Evolutionary conservation across 2,888 invertebrate genomes (phyloP), one percentile per base, ranked within the genome.

Genomic region (Lysandra bellargus): DNA sequence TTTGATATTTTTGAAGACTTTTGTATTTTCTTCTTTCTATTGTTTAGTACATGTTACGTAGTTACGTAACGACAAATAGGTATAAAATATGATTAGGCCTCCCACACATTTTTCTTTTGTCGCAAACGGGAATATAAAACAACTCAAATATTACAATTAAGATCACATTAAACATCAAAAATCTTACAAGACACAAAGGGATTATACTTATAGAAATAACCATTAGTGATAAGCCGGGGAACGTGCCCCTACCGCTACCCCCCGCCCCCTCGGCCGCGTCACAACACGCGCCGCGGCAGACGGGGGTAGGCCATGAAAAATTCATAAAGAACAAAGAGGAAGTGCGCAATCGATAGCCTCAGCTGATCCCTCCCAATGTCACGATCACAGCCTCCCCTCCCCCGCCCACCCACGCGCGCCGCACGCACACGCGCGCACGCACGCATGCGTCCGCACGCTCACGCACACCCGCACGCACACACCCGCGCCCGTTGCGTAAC

Each of bases 351-450:
- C 93, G 94, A 93, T 93, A 90, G 84, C 84, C 81, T 91, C 93
- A 93, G 93, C 93, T 93, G 94, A 91, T 94, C 81, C 89, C 89
- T 87, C 90, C 92, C 93, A 93, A 94, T 94, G 94, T 94, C 94
- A 94, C 88, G 93, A 91, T 86, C 92, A 86, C 86, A 82, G 79
- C 79, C 79, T 73, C 73, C 78, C 81, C 57, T 80, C 80, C 79
- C 82, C 82, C 4, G 81, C 80, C 1, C 40, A 6, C 6, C 40
- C 80, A 79, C 82, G 82, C 14, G 81, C 83, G 81, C 83, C 53
- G 83, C 81, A 83, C 84, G 80, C 84, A 44, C 81, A 80, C 81
- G 80, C 81, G 79, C 84, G 80, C 82, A 78, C 78, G 37, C 78
- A 37, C 78, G 76, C 80, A 74, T 57, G 17, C 80, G 73, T 78